Base-by-base conservation (phyloP, 2,113 vertebrate species). In the Micromys minutus region DNA sequence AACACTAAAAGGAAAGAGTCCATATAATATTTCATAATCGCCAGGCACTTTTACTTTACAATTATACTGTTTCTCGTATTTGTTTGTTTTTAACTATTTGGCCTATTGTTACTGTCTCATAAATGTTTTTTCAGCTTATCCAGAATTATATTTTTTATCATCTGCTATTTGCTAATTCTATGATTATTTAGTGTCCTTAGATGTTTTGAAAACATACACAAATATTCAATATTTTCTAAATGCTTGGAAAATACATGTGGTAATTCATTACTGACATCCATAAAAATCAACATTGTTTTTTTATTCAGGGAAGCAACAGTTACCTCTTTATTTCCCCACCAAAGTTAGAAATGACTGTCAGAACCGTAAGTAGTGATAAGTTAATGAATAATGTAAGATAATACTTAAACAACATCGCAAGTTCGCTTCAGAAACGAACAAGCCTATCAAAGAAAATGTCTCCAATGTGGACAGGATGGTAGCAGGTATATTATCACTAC, bases 401-500 rank as follows among this genome's bases (percentile, higher is more conserved):
- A 69, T 87, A 61, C 90, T 94, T 94, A 86, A 97, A 91, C 96
- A 93, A 94, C 74, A 74, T 0, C 52, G 95, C 88, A 93, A 91
- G 50, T 83, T 97, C 87, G 45, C 47, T 92, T 92, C 29, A 95
- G 97, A 90, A 97, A 94, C 76, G 85, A 96, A 52, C 86, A 97
- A 95, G 94, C 17, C 42, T 81, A 96, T 34, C n/a, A 92, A 87
- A 97, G 94, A 91, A 77, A 97, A 59, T 42, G 92, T 88, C 50
- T 96, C 39, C 74, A 79, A 26, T 63, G 45, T 59, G 72, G 84
- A 87, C 96, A 90, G 36, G 72, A 76, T 94, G 85, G 91, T 97
- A 96, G 86, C 95, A 97, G 94, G 94, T 97, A 97, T 92, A 97
- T 97, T 91, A 97, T 96, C 95, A 85, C 95, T 87, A 77, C 92